These are phyloP conservation scores for Lingula anatina DNA, from an alignment of 2,888 invertebrate genomes.

Conservation along the genomic window DNA sequence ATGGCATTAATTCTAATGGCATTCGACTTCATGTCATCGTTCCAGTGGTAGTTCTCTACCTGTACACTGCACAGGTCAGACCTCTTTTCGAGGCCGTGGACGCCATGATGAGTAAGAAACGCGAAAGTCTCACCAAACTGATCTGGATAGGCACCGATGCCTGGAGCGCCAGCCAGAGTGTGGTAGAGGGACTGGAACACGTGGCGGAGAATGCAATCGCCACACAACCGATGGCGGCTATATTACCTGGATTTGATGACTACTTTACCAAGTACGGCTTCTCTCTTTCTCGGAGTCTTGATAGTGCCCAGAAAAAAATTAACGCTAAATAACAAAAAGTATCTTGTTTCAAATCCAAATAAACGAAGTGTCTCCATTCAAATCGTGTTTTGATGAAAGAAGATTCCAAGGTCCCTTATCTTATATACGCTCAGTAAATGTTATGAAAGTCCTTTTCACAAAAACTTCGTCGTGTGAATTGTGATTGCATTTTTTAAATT, in stretches of 20 bases:
- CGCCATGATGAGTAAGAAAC: too few relatives aligned
- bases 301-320: too few relatives aligned
- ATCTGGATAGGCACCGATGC: constrained; percentile 59
- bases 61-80: constrained; percentile 55
- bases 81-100: constrained; percentile 54
- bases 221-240: constrained; percentile 56
- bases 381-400: too few relatives aligned
- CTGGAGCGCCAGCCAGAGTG: constrained; percentile 51
- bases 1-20: neutral
- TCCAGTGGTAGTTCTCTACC: constrained; percentile 53
- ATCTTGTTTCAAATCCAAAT: too few relatives aligned
- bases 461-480: too few relatives aligned
- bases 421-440: too few relatives aligned
- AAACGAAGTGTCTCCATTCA: too few relatives aligned
- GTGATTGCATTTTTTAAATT: too few relatives aligned
- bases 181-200: constrained; percentile 34
- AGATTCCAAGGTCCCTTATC: too few relatives aligned
- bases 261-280: constrained; percentile 53
- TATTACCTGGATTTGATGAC: constrained; percentile 55
- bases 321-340: too few relatives aligned
- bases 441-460: too few relatives aligned
- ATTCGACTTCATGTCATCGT: constrained; percentile 4
- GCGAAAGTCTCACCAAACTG: constrained; percentile 33
- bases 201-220: constrained; percentile 57
- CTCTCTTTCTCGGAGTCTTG: too few relatives aligned